Evolutionary conservation across 2,797 vertebrate species (phyloP), one percentile per base, ranked within the genome.

Genomic region (Acanthornis magna): DNA sequence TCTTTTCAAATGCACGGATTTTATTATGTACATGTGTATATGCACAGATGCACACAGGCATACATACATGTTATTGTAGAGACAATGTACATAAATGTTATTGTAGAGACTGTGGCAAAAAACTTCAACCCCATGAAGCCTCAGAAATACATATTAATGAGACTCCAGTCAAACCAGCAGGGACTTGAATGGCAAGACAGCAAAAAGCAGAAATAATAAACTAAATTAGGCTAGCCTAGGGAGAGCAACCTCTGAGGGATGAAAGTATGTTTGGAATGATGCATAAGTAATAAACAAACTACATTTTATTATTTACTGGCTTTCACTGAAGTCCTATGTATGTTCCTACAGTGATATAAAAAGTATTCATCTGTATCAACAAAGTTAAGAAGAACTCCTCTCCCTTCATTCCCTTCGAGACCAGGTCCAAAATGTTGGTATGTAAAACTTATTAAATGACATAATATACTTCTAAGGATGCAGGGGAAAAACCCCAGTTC

Each of bases 21-120:
- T 57, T 36, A 40, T 26, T 68, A n/a, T 30, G 43, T 13, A 51
- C 10, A 78, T 1, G 4, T 5, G 4, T 57, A 55, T 9, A 43
- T 22, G 25, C 36, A 30, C 27, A 77, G 63, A 63, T 9, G 21
- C 27, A 63, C 11, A 50, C 5, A 91, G n/a, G 9, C 13, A n/a
- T 32, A 67, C 0, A 2, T 15, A 53, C 13, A 5, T 15, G 23
- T 30, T n/a, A 29, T 1, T 79, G 18, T 19, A 76, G 18, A 72
- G 18, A 74, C 5, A 62, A 81, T 38, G 30, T 32, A 67, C 0
- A 2, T 15, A 53, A 12, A 5, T 15, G 23, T 30, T 36, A 29
- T 1, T 79, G 16, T 19, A 76, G 18, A 72, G 18, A 74, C 5
- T 2, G 11, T 36, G 68, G 48, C 16, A 82, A 50, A 65, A 48